Conservation (phyloP, 1,140 invertebrate species). For the Spodoptera litura region DNA sequence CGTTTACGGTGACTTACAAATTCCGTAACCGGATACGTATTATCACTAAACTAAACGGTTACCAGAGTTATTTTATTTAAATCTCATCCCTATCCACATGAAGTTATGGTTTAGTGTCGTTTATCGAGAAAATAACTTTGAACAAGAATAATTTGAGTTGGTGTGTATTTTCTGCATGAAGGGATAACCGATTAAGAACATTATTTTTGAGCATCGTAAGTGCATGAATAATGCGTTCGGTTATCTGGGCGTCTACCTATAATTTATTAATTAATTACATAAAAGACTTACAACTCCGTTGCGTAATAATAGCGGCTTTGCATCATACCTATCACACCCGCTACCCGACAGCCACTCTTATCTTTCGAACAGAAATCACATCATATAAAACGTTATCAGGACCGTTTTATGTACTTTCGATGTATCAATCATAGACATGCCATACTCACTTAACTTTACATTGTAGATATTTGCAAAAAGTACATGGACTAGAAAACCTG, state of each 20-base stretch:
- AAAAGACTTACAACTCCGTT: neutral
- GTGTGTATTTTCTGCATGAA: neutral
- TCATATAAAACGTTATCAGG: constrained; percentile 61
- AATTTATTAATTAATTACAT: constrained; percentile 4
- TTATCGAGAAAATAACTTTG: too few species aligned
- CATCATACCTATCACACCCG: neutral
- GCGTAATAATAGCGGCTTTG: neutral
- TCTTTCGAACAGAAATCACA: constrained; percentile 62
- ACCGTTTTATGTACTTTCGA: constrained; percentile 33
- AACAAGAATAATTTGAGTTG: neutral
- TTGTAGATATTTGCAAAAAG: neutral
- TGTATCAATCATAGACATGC: constrained; percentile 59
- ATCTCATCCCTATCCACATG: neutral
- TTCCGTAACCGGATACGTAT: constrained; percentile 50
- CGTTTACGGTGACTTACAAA: constrained; percentile 17
- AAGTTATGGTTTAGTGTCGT: constrained; percentile 6
- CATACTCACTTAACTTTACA: constrained; percentile 25
- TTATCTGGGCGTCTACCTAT: neutral
- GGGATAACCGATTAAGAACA: neutral
- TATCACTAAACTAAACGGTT: constrained; percentile 34
- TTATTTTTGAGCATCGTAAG: too few species aligned
- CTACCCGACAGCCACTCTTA: constrained; percentile 53
- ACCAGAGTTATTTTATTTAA: neutral
- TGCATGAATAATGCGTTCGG: constrained; percentile 5
- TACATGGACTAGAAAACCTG: neutral